Base-by-base conservation (phyloP, 2,888 invertebrate genomes). In the Bhutanitis thaidina region DNA sequence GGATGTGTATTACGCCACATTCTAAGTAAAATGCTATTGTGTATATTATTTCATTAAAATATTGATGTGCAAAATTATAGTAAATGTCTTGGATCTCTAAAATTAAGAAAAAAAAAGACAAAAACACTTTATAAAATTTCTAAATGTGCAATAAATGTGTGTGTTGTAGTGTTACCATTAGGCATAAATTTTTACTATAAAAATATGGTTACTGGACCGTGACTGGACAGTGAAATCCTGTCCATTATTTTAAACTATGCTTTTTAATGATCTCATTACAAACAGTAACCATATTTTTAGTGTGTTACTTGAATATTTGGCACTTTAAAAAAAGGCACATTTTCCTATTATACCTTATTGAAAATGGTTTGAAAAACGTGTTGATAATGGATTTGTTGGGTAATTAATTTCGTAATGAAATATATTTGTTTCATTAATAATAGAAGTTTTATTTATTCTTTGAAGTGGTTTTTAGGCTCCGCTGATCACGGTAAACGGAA, bases 81-180 rank as follows among this genome's bases (percentile, higher is more conserved):
- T 88, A 84, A 86, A 87, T 86, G 88, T 89, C 87, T 90, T 87
- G 87, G 87, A 88, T 87, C 85, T 88, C 84, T 86, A 87, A 88
- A 88, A 86, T 81, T 83, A 80, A 83, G 77, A 77, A 83, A 85
- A 86, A 82, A 88, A 89, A 87, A 85, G 80, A 85, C 81, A 88
- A 88, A 87, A 87, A 88, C 77, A 89, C 81, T 87, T 89, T 87
- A 87, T 75, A 77, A 86, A 90, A 85, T 86, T 89, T 90, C 90
- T 90, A 87, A 89, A 89, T 90, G 90, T 90, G 90, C 90, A 90
- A 90, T 90, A 90, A 89, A 84, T 88, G 85, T 89, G 90, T 90
- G 89, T 90, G 90, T 90, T 83, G 89, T 90, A 90, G 90, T 88
- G 83, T 88, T 88, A 87, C 86, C 85, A 78, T 88, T 88, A 88